A percentile compares a stretch with the other conserved stretches of the same genome.
These are phyloP conservation scores for Osmerus mordax DNA, from an alignment of 2,113 vertebrate genomes.

Conservation along the genomic window DNA sequence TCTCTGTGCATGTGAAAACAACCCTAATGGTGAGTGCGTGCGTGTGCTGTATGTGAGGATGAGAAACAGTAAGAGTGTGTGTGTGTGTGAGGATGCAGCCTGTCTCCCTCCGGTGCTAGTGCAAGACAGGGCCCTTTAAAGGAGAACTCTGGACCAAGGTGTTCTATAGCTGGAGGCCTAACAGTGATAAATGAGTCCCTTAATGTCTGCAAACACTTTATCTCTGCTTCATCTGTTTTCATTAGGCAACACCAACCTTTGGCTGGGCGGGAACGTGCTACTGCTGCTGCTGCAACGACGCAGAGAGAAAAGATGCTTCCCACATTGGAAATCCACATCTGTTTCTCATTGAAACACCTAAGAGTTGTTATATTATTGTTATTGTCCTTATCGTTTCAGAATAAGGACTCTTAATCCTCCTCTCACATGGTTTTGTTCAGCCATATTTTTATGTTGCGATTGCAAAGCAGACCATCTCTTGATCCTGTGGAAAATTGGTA, in stretches of 20 bases:
- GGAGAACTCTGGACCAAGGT: constrained; percentile 71
- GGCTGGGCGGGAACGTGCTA: constrained; percentile 70
- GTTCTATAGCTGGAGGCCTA: constrained; percentile 72
- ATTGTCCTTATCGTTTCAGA: too few relatives aligned
- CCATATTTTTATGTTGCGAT: too few relatives aligned
- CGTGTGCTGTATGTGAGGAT: background rate
- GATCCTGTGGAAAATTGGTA: too few relatives aligned
- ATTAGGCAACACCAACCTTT: constrained; percentile 78
- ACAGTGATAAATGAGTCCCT: constrained; percentile 79
- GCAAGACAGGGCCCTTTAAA: constrained; percentile 48
- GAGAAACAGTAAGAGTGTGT: background rate
- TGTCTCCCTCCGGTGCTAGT: constrained; percentile 45
- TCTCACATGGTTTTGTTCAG: too few relatives aligned
- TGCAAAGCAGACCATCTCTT: too few relatives aligned
- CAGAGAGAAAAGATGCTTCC: constrained; percentile 52
- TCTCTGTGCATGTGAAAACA: background rate
- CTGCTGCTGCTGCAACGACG: constrained; percentile 66
- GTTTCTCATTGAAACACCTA: constrained; percentile 56
- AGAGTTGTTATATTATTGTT: too few relatives aligned
- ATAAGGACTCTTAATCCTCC: too few relatives aligned
- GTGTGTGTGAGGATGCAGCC: constrained; percentile 47
- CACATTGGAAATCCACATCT: constrained; percentile 32
- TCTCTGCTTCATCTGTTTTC: constrained; percentile 84
- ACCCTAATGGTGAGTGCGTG: background rate
- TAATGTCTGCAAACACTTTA: constrained; percentile 81